phyloP scores from a whole-genome alignment of 2,113 vertebrate species.

The Phylloscopus whistleri region DNA sequence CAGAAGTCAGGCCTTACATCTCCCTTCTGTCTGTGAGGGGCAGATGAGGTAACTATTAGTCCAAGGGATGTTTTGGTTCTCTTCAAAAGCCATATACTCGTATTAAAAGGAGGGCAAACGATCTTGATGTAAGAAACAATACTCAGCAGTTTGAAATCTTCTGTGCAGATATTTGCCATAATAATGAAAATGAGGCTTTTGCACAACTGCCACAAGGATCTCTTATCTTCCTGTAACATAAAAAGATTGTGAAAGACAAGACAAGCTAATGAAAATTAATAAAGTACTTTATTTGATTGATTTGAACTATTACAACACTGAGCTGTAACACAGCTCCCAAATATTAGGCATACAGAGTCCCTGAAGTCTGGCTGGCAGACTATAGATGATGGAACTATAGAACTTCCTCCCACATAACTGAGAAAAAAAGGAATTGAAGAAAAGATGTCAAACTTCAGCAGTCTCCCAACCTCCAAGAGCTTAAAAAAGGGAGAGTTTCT shows the following conservation, averaged over 20 bases:
- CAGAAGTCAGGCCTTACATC: neutral
- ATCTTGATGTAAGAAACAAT: neutral
- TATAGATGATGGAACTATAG: neutral
- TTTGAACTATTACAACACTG: neutral
- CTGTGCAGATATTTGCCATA: neutral
- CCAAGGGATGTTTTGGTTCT: neutral
- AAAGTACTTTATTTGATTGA: constrained; percentile 53
- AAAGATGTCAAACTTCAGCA: neutral
- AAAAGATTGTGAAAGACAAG: neutral
- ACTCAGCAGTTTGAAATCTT: neutral
- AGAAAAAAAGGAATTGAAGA: constrained; percentile 23
- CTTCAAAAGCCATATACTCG: neutral
- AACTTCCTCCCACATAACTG: constrained; percentile 36
- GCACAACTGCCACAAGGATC: neutral
- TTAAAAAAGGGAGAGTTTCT: neutral
- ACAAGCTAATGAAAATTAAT: constrained; percentile 34
- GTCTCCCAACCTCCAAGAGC: neutral
- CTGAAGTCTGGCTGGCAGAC: constrained; percentile 41
- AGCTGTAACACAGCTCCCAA: constrained; percentile 48
- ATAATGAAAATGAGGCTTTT: neutral
- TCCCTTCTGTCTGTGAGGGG: neutral
- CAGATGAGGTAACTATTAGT: neutral
- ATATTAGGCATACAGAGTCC: neutral
- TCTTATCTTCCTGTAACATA: neutral
- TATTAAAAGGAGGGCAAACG: neutral